Percentiles rank a stretch among this genome's conserved stretches.
phyloP scores from a whole-genome alignment of 2,113 vertebrate species.

The Chionis minor region DNA sequence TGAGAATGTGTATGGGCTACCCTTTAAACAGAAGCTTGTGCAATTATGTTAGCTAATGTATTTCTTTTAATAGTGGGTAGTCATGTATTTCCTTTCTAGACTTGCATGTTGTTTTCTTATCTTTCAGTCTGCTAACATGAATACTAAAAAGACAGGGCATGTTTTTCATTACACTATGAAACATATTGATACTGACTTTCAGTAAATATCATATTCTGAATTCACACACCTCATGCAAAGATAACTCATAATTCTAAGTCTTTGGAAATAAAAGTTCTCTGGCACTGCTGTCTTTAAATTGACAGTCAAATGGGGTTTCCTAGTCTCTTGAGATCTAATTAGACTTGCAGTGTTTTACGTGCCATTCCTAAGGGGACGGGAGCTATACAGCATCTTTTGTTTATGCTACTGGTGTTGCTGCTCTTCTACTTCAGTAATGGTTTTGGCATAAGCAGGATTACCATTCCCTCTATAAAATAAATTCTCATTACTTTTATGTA shows the following conservation, averaged over 20 bases:
- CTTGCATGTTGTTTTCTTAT: not conserved
- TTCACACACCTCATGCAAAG: not conserved
- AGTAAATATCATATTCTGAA: not conserved
- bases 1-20: not conserved
- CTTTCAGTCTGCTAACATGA: not conserved
- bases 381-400: not conserved
- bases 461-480: not conserved
- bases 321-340: constrained; percentile 40
- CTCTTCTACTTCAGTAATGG: not conserved
- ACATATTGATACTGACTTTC: not conserved
- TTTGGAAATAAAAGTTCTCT: not conserved
- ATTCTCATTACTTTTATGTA: not conserved
- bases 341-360: not conserved
- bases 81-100: not conserved
- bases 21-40: not conserved
- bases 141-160: not conserved
- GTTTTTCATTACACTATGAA: not conserved
- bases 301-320: constrained; percentile 10
- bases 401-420: not conserved
- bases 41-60: not conserved
- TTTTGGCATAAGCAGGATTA: not conserved
- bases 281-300: not conserved
- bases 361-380: not conserved
- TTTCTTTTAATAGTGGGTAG: not conserved
- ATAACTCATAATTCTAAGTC: not conserved